Base-by-base conservation (phyloP, 2,888 invertebrate genomes). In the Pachydiplax longipennis region DNA sequence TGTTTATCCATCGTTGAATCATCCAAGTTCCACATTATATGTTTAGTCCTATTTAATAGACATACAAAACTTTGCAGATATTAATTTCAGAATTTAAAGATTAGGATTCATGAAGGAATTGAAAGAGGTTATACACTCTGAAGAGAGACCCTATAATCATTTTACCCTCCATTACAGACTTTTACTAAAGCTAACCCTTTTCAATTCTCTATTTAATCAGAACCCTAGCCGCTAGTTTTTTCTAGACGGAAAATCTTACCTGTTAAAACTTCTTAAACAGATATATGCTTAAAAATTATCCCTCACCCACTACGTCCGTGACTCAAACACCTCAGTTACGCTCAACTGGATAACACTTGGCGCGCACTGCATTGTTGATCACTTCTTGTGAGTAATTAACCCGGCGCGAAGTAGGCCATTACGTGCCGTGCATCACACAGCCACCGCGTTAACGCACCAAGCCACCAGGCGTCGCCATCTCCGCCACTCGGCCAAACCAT, bases 341-440 rank as follows among this genome's bases (percentile, higher is more conserved):
- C 22, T 61, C 61, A 37, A 40, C 37, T 87, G 87, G 61, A 37
- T 35, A 87, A 87, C 87, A 61, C 61, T 61, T 61, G 22, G 58
- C 61, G 61, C 61, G 87, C 61, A 37, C 61, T 65, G 61, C 37
- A 40, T 87, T 87, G 87, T 87, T 61, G 61, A 87, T 87, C 61
- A 61, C 87, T 61, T 40, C 87, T 12, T 87, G 87, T 58, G 87
- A 87, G 87, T 87, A 87, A 87, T 87, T 87, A 87, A 87, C 87
- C 65, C 37, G 35, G 37, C 35, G 87, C 15, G 61, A 61, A 61
- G 87, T 87, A 61, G 87, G 61, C 65, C 87, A 61, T 87, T 87
- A 61, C 87, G 87, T 87, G 40, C 58, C 87, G 87, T 87, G 61
- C 87, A 87, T 87, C 87, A 87, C 61, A 58, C 61, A 65, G 35